phyloP scores from a whole-genome alignment of 2,797 vertebrate genomes.

The Okamejei kenojei region DNA sequence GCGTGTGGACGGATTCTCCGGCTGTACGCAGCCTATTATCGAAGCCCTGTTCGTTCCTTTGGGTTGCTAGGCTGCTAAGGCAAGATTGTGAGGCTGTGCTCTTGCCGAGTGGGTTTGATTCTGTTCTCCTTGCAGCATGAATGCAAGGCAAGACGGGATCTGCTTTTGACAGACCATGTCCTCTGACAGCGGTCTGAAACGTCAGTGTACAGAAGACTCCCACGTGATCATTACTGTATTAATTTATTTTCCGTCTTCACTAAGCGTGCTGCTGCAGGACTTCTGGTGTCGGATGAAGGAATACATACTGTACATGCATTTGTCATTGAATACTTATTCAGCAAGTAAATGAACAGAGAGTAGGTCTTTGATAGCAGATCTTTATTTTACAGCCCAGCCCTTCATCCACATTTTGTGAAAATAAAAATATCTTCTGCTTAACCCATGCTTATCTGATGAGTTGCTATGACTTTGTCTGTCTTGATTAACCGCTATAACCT shows the following conservation, averaged over 20 bases:
- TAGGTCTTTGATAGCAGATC: not conserved
- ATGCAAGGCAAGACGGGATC: not conserved
- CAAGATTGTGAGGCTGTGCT: constrained; percentile 45
- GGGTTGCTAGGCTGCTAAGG: constrained; percentile 64
- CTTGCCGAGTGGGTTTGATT: constrained; percentile 44
- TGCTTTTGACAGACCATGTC: constrained; percentile 71
- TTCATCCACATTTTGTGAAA: not conserved
- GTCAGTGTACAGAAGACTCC: constrained; percentile 65
- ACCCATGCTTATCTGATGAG: not conserved
- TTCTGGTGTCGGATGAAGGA: constrained; percentile 23
- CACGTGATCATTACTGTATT: constrained; percentile 71
- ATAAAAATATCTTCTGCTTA: not conserved
- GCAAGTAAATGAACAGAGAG: not conserved
- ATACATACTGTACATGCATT: not conserved
- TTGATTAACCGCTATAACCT: not conserved
- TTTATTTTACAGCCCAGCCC: not conserved
- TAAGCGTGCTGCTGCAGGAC: constrained; percentile 26
- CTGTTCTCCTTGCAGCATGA: constrained; percentile 55
- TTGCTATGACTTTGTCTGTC: not conserved
- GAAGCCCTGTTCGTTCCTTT: constrained; percentile 53
- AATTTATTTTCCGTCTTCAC: constrained; percentile 51
- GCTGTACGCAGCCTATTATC: constrained; percentile 47
- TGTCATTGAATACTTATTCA: constrained; percentile 16
- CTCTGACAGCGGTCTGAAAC: constrained; percentile 73
- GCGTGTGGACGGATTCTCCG: constrained; percentile 45